These are phyloP conservation scores for Martes martes DNA, from an alignment of 2,113 vertebrate species.

Conservation along the genomic window DNA sequence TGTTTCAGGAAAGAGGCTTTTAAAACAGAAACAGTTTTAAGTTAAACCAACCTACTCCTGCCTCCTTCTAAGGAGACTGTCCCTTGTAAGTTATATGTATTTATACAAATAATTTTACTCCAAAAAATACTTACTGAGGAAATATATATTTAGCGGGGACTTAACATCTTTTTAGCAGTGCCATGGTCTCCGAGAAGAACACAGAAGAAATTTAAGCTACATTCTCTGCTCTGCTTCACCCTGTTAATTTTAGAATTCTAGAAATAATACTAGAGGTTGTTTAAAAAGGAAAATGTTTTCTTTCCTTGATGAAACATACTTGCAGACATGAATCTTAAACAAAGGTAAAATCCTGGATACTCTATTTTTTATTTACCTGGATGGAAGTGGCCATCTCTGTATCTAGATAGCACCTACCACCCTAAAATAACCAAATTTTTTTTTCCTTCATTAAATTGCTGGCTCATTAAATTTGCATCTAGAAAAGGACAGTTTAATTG, in stretches of 20 bases:
- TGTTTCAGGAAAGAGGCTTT: conserved; percentile 47
- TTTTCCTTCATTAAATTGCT: not conserved
- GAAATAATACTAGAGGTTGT: conserved; percentile 19
- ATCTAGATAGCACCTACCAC: not conserved
- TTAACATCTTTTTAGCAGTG: not conserved
- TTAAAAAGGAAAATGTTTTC: conserved; percentile 28
- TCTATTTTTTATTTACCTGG: not conserved
- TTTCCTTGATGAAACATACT: not conserved
- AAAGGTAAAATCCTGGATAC: not conserved
- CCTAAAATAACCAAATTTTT: not conserved
- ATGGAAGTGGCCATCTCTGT: not conserved
- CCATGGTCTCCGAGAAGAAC: not conserved
- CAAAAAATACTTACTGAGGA: not conserved
- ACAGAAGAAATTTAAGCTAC: conserved; percentile 3
- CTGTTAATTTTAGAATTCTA: conserved; percentile 29
- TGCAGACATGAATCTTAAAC: not conserved
- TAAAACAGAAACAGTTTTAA: not conserved
- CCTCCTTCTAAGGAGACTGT: not conserved
- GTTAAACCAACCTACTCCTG: not conserved
- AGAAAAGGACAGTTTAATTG: not conserved
- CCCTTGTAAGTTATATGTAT: not conserved
- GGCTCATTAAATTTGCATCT: not conserved
- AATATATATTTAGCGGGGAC: not conserved
- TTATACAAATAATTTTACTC: not conserved
- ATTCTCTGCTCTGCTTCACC: not conserved